phyloP scores from a whole-genome alignment of 2,797 vertebrate species.

The Enteromius treurensis region DNA sequence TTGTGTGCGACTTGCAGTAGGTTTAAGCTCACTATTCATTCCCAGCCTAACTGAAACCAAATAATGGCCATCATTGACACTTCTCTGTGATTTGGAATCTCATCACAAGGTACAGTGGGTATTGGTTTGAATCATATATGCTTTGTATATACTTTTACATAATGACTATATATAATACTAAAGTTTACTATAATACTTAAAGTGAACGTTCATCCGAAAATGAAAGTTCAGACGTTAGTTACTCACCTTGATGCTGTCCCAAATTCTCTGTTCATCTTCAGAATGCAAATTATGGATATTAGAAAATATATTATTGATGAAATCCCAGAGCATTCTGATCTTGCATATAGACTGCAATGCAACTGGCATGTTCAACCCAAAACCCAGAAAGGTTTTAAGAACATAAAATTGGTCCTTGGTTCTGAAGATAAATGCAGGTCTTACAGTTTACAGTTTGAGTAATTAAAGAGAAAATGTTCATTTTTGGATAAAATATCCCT shows the following conservation, averaged over 20 bases:
- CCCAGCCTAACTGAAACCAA: background rate
- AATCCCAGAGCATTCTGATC: background rate
- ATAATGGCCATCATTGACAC: conserved; percentile 17
- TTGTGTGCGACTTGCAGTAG: background rate
- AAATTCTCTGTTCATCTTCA: background rate
- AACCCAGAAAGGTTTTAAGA: background rate
- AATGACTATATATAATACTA: too few relatives aligned
- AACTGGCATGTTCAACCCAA: background rate
- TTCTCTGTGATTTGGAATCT: background rate
- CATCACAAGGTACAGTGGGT: background rate
- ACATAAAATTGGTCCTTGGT: background rate
- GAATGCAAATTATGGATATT: background rate
- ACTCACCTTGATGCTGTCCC: background rate
- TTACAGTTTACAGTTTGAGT: background rate
- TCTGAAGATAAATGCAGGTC: background rate
- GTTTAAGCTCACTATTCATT: background rate
- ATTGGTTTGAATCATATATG: background rate
- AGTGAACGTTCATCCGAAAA: background rate
- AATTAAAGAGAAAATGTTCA: background rate
- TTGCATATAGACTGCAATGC: background rate
- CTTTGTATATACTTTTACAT: background rate
- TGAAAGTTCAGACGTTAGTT: background rate
- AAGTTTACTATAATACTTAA: background rate
- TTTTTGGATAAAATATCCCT: background rate
- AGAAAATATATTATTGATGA: background rate